A percentile compares a stretch with the other conserved stretches of the same genome.
Conservation (phyloP, 64 coral and sea anemone species). For the Pocillopora verrucosa region DNA sequence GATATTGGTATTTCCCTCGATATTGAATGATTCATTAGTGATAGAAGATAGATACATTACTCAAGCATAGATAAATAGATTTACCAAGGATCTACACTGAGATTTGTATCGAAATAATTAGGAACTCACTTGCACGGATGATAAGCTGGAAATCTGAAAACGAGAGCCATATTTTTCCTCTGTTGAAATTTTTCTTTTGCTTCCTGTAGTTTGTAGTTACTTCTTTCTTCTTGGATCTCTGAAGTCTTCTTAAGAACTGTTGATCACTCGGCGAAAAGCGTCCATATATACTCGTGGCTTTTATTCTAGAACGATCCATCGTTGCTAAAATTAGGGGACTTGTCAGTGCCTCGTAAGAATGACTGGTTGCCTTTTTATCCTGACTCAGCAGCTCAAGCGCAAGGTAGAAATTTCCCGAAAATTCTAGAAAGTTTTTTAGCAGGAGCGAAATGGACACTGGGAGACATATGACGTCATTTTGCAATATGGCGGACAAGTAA, state of each 20-base stretch:
- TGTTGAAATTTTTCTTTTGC: neutral
- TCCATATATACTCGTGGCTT: neutral
- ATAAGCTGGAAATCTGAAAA: constrained; percentile 11
- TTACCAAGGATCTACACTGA: no score
- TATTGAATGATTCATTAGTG: no score
- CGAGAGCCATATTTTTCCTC: neutral
- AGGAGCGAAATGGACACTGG: no score
- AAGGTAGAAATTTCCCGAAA: no score
- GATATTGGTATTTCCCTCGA: no score
- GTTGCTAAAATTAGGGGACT: constrained; percentile 24
- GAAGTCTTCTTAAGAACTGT: neutral
- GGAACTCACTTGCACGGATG: neutral
- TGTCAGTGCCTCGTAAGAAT: constrained; percentile 7
- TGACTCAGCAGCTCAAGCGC: neutral
- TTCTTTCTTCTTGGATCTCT: neutral
- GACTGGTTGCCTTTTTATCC: neutral
- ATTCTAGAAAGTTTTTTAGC: no score
- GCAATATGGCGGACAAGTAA: no score
- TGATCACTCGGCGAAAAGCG: neutral
- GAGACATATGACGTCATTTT: no score
- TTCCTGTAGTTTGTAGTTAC: neutral
- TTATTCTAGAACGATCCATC: constrained; percentile 1
- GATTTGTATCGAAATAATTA: no score
- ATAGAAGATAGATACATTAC: no score
- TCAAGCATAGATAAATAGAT: no score